phyloP scores from a whole-genome alignment of 2,113 vertebrate species.

The Odocoileus hemionus region DNA sequence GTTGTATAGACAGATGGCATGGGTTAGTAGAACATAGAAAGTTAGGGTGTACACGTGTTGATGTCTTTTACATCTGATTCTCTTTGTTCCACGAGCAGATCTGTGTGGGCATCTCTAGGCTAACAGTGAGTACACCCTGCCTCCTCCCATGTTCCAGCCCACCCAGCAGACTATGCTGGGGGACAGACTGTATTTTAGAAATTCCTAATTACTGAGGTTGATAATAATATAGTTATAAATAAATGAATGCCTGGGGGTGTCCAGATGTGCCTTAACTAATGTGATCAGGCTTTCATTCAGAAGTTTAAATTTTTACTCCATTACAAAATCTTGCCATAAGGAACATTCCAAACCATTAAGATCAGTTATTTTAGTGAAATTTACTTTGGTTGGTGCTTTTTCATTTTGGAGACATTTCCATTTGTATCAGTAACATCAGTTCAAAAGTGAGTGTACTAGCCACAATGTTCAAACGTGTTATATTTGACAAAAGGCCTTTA shows the following conservation, averaged over 20 bases:
- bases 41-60: neutral
- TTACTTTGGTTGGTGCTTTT: slow-evolving; percentile 50
- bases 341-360: neutral
- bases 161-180: slow-evolving; percentile 52
- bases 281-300: slow-evolving; percentile 46
- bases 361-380: slow-evolving; percentile 35
- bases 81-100: slow-evolving; percentile 24
- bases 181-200: slow-evolving; percentile 30
- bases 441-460: neutral
- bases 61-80: neutral
- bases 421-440: slow-evolving; percentile 25
- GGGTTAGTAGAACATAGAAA: neutral
- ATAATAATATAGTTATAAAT: neutral
- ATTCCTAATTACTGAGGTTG: slow-evolving; percentile 32
- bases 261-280: slow-evolving; percentile 69
- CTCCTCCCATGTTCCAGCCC: neutral
- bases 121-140: neutral
- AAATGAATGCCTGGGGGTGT: slow-evolving; percentile 36
- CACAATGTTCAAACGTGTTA: neutral
- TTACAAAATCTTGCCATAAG: slow-evolving; percentile 17
- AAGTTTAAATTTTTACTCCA: slow-evolving; percentile 38
- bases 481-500: neutral
- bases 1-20: neutral
- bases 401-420: slow-evolving; percentile 48
- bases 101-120: slow-evolving; percentile 35